Evolutionary conservation across 2,113 vertebrate species (phyloP), one percentile per base, ranked within the genome.

Genomic region (Poeciliopsis turrubarensis): DNA sequence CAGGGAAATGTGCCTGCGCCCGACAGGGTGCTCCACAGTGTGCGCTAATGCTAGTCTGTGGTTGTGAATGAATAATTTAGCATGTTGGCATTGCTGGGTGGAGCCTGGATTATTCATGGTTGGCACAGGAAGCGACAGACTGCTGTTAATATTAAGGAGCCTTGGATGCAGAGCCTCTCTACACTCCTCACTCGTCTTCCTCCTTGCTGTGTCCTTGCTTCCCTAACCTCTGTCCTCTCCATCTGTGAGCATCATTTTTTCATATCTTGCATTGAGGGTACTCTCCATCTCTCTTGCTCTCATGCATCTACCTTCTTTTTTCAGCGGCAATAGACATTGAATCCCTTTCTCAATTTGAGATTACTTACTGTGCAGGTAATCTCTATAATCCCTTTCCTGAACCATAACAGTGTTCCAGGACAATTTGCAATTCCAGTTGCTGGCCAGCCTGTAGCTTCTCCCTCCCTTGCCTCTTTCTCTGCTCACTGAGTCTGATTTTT

Each of bases 81-180:
- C 82, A 69, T 41, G 63, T 77, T 82, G 82, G 72, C 78, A 84
- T 71, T 44, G 68, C 70, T 71, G 76, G 81, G 78, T 65, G 82
- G 86, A 85, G 85, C 63, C 81, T 92, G 75, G 63, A 92, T 93
- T 92, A 92, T 93, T 91, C 87, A 92, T 91, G 68, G 54, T 65
- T 86, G 81, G 80, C 80, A 78, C 72, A 74, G 57, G 73, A 89
- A 75, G 77, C 19, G 62, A 84, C 78, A 84, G 80, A 86, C 86
- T 79, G 80, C 75, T 68, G 85, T 78, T 88, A 82, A 79, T 86
- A 83, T 86, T 85, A 72, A 79, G 80, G 32, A 78, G 29, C 41
- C 17, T 69, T 63, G 77, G 74, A 84, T 65, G 12, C 64, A 67
- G 64, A 64, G 15, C 74, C 60, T 37, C 19, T 17, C 30, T 63